Conservation (phyloP, 2,797 vertebrate species). For the Crocidura indochinensis region DNA sequence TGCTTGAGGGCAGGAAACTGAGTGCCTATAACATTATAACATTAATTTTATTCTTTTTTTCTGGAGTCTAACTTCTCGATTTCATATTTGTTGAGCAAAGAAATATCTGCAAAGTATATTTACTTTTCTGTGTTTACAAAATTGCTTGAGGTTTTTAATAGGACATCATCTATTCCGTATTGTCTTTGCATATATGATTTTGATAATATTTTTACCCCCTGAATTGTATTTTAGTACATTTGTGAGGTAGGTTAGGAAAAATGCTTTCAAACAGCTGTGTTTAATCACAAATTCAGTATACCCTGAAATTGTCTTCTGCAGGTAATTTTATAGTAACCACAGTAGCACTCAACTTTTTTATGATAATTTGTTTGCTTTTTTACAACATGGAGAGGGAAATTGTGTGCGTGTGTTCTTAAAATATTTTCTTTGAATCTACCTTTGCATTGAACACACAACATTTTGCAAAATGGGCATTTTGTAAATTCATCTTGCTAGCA, state of each 20-base stretch:
- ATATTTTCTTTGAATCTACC: not conserved
- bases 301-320: conserved; percentile 6
- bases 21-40: no score
- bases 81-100: not conserved
- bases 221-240: no score
- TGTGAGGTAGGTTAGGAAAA: not conserved
- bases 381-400: not conserved
- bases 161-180: not conserved
- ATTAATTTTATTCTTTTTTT: no score
- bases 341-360: not conserved
- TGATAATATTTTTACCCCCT: no score
- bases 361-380: conserved; percentile 44
- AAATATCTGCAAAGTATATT: not conserved
- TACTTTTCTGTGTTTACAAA: not conserved
- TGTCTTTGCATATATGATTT: not conserved
- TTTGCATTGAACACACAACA: not conserved
- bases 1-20: no score
- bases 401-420: conserved; percentile 40
- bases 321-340: conserved; percentile 2
- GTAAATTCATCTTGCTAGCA: not conserved
- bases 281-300: not conserved
- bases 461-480: conserved; percentile 37
- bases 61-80: not conserved
- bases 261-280: not conserved
- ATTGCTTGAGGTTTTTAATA: not conserved